Percentiles rank a stretch among this genome's conserved stretches.
Evolutionary conservation across 2,113 vertebrate species (phyloP).

Genomic region (Psilopogon haemacephalus): DNA sequence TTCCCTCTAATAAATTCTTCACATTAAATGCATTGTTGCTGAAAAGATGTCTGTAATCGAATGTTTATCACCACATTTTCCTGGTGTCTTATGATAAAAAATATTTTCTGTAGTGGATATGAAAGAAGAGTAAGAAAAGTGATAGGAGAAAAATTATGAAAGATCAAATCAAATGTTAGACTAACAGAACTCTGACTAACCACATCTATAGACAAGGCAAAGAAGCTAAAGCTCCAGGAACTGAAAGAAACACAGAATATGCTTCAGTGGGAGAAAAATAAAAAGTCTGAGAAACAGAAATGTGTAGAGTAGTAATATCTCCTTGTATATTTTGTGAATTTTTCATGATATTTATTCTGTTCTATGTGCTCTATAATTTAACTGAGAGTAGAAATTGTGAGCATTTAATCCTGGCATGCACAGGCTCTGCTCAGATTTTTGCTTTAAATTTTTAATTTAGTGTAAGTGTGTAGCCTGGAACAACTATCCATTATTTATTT

Average conservation of each 20-base stretch:
- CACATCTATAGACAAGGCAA: neutral
- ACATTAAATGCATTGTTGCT: slow-evolving; percentile 41
- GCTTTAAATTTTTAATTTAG: neutral
- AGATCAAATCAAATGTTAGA: neutral
- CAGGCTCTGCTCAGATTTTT: neutral
- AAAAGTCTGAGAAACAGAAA: neutral
- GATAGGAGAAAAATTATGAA: neutral
- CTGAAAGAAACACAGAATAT: neutral
- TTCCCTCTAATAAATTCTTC: slow-evolving; percentile 69
- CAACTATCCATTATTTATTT: neutral
- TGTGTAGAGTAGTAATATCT: neutral
- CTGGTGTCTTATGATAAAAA: neutral
- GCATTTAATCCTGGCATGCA: neutral
- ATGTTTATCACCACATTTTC: slow-evolving; percentile 37
- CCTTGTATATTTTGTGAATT: neutral
- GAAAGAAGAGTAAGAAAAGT: neutral
- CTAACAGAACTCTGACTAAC: neutral
- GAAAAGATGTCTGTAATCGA: slow-evolving; percentile 36
- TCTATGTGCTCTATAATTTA: neutral
- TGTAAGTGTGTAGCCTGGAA: neutral
- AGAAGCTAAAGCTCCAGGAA: neutral
- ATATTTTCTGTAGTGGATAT: neutral
- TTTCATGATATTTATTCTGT: neutral
- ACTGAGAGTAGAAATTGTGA: neutral
- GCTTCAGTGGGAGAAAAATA: rapidly evolving